Conservation (phyloP, 23 tunicate genomes). For the Diplosoma virens region DNA sequence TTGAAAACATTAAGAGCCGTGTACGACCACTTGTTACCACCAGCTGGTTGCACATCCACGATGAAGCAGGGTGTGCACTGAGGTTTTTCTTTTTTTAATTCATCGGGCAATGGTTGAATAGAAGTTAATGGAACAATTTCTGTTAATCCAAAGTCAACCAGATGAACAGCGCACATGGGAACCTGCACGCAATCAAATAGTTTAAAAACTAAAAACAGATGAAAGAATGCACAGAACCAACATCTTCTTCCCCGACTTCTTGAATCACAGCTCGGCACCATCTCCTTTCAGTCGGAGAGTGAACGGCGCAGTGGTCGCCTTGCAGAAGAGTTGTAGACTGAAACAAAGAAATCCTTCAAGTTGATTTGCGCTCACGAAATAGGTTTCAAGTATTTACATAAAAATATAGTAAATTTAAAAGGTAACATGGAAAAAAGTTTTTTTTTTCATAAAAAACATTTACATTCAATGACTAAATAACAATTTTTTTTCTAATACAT, state of each 20-base stretch:
- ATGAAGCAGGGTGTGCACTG: constrained; percentile 25
- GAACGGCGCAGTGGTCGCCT: constrained; percentile 41
- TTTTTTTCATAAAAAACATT: too few relatives aligned
- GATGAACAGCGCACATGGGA: not conserved
- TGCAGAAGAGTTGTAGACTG: too few relatives aligned
- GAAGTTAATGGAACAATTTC: not conserved
- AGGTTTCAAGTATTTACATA: too few relatives aligned
- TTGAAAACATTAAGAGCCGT: constrained; percentile 35
- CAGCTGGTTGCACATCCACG: constrained; percentile 55
- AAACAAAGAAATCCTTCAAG: too few relatives aligned
- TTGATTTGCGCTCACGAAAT: too few relatives aligned
- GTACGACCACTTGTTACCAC: constrained; percentile 64
- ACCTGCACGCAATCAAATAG: not conserved
- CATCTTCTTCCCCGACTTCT: not conserved
- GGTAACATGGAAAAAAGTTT: too few relatives aligned
- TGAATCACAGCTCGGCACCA: constrained; percentile 64
- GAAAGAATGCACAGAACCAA: not conserved
- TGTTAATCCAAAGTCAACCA: constrained; percentile 42
- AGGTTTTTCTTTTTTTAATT: not conserved
- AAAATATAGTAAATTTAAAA: too few relatives aligned
- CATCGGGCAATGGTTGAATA: not conserved
- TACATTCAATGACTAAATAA: too few relatives aligned
- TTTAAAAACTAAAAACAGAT: not conserved
- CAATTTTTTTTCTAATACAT: too few relatives aligned
- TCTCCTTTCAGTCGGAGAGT: constrained; percentile 48